These are phyloP conservation scores for Caenorhabditis latens DNA, from an alignment of 1,140 invertebrate genomes.

Conservation along the genomic window DNA sequence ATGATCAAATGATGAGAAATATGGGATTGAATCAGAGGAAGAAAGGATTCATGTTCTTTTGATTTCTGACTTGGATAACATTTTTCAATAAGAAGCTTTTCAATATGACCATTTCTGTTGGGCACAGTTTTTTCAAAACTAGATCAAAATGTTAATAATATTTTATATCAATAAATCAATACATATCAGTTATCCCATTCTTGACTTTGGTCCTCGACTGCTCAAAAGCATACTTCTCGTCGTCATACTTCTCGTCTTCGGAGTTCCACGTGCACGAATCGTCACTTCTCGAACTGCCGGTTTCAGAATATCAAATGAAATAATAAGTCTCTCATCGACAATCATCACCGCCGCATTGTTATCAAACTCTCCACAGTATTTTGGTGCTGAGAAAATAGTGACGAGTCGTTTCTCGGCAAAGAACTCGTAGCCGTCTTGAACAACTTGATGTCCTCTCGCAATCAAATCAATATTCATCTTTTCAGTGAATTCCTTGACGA, in stretches of 20 bases:
- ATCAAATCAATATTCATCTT: slow-evolving; percentile 67
- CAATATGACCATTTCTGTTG: no score
- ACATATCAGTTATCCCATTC: slow-evolving; percentile 4
- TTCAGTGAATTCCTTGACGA: slow-evolving; percentile 63
- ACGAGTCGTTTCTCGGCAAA: slow-evolving; percentile 74
- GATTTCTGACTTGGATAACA: no score
- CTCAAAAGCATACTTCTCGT: slow-evolving; percentile 26
- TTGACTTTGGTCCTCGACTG: slow-evolving; percentile 11
- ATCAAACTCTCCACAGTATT: slow-evolving; percentile 62
- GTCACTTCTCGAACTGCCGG: slow-evolving; percentile 16
- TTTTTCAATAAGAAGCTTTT: no score
- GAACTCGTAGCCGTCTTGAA: slow-evolving; percentile 82
- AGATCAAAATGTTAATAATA: no score
- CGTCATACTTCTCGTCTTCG: not conserved
- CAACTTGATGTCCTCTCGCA: slow-evolving; percentile 76
- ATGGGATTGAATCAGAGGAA: not conserved
- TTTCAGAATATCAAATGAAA: slow-evolving; percentile 48
- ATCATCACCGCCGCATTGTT: slow-evolving; percentile 59
- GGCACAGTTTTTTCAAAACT: no score
- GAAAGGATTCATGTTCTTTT: not conserved
- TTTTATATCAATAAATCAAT: no score
- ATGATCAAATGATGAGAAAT: not conserved
- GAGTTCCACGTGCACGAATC: slow-evolving; percentile 1
- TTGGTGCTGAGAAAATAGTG: slow-evolving; percentile 67
- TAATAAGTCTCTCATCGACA: slow-evolving; percentile 7